Conservation (phyloP, 2,888 invertebrate genomes). For the Dryadula phaetusa region DNA sequence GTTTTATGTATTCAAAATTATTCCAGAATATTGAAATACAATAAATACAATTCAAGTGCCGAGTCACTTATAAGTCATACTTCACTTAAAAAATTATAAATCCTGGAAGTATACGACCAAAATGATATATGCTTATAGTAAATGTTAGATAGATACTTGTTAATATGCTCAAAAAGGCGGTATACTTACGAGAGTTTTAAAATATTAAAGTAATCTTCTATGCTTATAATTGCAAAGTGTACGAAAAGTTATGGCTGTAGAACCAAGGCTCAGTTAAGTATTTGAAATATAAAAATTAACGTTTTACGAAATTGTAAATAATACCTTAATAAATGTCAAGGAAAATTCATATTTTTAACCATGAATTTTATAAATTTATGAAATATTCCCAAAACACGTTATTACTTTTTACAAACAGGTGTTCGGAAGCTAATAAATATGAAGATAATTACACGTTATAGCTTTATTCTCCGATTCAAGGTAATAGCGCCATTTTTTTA, state of each 20-base stretch:
- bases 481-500: slow-evolving; percentile 17
- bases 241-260: neutral
- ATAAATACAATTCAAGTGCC: too few species aligned
- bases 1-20: too few species aligned
- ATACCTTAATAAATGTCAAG: slow-evolving; percentile 60
- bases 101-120: too few species aligned
- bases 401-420: slow-evolving; percentile 39
- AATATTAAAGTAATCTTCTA: slow-evolving; percentile 7
- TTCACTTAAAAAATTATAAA: too few species aligned
- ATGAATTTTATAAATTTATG: slow-evolving; percentile 33
- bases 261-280: slow-evolving; percentile 32
- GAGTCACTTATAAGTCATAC: too few species aligned
- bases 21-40: too few species aligned
- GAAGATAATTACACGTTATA: slow-evolving; percentile 45
- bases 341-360: slow-evolving; percentile 51
- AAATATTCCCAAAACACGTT: slow-evolving; percentile 23
- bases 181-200: neutral
- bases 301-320: slow-evolving; percentile 25
- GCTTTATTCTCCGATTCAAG: slow-evolving; percentile 35
- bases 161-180: neutral
- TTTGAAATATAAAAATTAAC: slow-evolving; percentile 10
- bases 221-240: neutral
- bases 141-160: neutral
- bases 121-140: too few species aligned
- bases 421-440: slow-evolving; percentile 46